These are phyloP conservation scores for Melanerpes aurifrons DNA, from an alignment of 2,113 vertebrate genomes.

Conservation along the genomic window DNA sequence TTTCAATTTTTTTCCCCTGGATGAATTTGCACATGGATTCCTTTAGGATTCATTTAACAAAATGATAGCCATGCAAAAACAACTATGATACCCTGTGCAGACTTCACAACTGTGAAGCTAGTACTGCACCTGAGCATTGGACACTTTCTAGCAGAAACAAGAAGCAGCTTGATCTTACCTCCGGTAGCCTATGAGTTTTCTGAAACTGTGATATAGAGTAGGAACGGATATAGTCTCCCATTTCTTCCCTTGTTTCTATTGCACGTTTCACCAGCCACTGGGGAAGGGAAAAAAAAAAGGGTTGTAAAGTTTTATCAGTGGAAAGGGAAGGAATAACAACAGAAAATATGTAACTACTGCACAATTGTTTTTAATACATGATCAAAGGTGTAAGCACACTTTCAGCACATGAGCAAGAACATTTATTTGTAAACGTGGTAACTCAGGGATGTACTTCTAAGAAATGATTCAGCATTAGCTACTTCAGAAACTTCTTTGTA, in stretches of 20 bases:
- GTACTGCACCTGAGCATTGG: not conserved
- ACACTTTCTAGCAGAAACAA: not conserved
- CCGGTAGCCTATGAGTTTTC: constrained; percentile 89
- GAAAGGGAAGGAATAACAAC: not conserved
- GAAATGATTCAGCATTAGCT: not conserved
- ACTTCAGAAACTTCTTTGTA: not conserved
- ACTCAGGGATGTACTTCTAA: not conserved
- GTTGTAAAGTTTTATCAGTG: not conserved
- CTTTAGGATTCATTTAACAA: not conserved
- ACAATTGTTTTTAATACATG: not conserved
- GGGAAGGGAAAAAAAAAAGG: not conserved
- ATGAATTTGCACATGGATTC: not conserved
- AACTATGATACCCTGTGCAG: not conserved
- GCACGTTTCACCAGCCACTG: constrained; percentile 98
- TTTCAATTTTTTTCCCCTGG: not conserved
- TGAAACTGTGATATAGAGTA: constrained; percentile 96
- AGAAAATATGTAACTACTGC: not conserved
- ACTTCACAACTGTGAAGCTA: not conserved
- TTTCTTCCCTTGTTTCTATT: constrained; percentile 96
- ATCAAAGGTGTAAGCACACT: not conserved
- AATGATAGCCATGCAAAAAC: not conserved
- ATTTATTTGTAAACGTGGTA: not conserved
- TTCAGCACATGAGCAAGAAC: not conserved
- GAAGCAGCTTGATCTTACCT: constrained; percentile 79
- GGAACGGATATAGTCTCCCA: constrained; percentile 94